Percentiles rank a stretch among this genome's conserved stretches.
These are phyloP conservation scores for Synanthedon andrenaeformis DNA, from an alignment of 2,888 invertebrate genomes.

Conservation along the genomic window DNA sequence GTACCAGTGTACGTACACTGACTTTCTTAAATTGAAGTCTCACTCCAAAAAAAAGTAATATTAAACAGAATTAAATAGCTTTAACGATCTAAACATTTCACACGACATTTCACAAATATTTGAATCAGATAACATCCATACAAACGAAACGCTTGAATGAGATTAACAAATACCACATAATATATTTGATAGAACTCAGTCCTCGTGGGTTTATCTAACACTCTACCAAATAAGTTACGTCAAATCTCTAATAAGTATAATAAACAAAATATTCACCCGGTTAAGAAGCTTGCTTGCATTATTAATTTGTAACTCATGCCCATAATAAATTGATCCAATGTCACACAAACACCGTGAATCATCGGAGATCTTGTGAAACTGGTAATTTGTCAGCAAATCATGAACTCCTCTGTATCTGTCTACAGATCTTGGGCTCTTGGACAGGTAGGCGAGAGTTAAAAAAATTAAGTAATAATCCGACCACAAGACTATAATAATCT, in stretches of 20 bases:
- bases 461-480: conserved; percentile 67
- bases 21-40: no score
- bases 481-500: conserved; percentile 66
- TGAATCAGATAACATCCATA: no score
- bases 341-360: neutral
- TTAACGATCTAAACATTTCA: no score
- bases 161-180: no score
- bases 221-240: conserved; percentile 58
- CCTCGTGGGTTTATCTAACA: conserved; percentile 43
- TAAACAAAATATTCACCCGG: conserved; percentile 65
- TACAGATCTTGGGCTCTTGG: conserved; percentile 38
- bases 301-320: conserved; percentile 52
- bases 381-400: conserved; percentile 33
- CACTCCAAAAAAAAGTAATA: no score
- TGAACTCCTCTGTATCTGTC: conserved; percentile 29
- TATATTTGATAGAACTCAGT: no score
- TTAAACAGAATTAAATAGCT: no score
- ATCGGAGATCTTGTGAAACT: conserved; percentile 21
- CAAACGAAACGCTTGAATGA: no score
- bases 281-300: conserved; percentile 66
- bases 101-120: no score
- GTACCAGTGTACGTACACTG: no score
- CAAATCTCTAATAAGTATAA: conserved; percentile 67
- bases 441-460: conserved; percentile 59
- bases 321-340: conserved; percentile 17